Conservation (phyloP, 1,140 invertebrate genomes). For the Drosophila sulfurigaster region DNA sequence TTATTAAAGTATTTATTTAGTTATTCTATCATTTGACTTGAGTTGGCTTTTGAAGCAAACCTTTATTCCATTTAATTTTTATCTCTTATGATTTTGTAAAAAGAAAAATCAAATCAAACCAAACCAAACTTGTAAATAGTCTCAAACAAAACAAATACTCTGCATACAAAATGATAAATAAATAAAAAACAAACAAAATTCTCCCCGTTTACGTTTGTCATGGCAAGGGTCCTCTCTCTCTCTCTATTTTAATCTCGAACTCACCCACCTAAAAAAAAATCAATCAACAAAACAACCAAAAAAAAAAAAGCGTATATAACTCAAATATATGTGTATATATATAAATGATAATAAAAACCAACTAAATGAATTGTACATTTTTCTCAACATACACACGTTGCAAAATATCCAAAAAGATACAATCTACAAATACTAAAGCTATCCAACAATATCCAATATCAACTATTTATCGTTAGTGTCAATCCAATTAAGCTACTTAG, state of each 20-base stretch:
- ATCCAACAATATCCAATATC: slow-evolving; percentile 49
- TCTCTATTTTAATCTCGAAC: slow-evolving; percentile 57
- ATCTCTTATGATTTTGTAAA: slow-evolving; percentile 50
- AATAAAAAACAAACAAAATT: slow-evolving; percentile 61
- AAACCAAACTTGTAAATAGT: slow-evolving; percentile 82
- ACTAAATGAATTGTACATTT: slow-evolving; percentile 66
- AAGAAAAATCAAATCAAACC: slow-evolving; percentile 54
- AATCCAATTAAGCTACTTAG: slow-evolving; percentile 82
- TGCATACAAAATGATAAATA: slow-evolving; percentile 67
- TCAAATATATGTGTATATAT: slow-evolving; percentile 63
- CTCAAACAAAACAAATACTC: slow-evolving; percentile 73
- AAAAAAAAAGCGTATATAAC: slow-evolving; percentile 58
- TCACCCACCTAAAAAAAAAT: slow-evolving; percentile 61
- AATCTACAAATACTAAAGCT: slow-evolving; percentile 45
- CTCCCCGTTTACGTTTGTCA: slow-evolving; percentile 77
- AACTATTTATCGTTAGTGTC: slow-evolving; percentile 73
- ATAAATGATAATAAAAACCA: slow-evolving; percentile 55
- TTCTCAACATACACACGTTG: slow-evolving; percentile 63
- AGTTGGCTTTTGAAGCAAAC: slow-evolving; percentile 25
- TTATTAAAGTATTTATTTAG: slow-evolving; percentile 42
- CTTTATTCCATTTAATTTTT: slow-evolving; percentile 27
- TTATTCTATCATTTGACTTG: slow-evolving; percentile 33
- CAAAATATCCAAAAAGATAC: slow-evolving; percentile 53
- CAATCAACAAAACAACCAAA: slow-evolving; percentile 24
- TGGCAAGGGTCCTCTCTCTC: slow-evolving; percentile 81